Evolutionary conservation across 2,888 invertebrate genomes (phyloP).

Genomic region (Apotomis capreana): DNA sequence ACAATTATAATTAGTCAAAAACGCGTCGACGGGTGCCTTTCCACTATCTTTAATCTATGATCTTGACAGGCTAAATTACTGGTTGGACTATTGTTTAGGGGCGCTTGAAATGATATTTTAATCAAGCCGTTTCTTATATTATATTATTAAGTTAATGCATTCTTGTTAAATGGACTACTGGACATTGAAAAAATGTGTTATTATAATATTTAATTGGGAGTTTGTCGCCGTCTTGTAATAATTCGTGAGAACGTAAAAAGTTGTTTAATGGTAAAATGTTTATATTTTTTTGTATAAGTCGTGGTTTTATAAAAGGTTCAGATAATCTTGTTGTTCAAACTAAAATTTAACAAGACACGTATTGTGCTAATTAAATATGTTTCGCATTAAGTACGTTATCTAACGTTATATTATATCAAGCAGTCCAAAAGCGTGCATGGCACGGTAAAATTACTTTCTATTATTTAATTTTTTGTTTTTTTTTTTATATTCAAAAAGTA

Average conservation of each 20-base stretch:
- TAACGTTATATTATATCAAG: no score
- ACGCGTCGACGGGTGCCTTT: slow-evolving; percentile 48
- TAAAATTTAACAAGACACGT: no score
- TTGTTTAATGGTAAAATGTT: no score
- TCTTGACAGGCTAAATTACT: slow-evolving; percentile 45
- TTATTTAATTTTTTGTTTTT: no score
- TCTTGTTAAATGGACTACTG: slow-evolving; percentile 35
- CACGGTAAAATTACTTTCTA: no score
- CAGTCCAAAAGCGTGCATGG: no score
- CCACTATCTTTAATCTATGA: slow-evolving; percentile 41
- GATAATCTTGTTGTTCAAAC: no score
- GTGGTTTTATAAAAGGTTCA: no score
- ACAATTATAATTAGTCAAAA: slow-evolving; percentile 63
- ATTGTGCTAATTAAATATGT: no score
- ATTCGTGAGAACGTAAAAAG: neutral
- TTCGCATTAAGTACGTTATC: no score
- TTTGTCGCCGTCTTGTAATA: slow-evolving; percentile 6
- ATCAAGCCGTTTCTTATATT: slow-evolving; percentile 47
- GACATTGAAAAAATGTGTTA: slow-evolving; percentile 17
- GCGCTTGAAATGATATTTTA: slow-evolving; percentile 47
- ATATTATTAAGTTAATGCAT: slow-evolving; percentile 26
- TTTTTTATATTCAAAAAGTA: no score
- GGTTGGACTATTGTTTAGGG: slow-evolving; percentile 32
- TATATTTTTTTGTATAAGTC: no score
- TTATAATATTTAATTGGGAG: slow-evolving; percentile 22